Conservation (phyloP, 2,888 invertebrate genomes). For the Pyrochroa serraticornis region DNA sequence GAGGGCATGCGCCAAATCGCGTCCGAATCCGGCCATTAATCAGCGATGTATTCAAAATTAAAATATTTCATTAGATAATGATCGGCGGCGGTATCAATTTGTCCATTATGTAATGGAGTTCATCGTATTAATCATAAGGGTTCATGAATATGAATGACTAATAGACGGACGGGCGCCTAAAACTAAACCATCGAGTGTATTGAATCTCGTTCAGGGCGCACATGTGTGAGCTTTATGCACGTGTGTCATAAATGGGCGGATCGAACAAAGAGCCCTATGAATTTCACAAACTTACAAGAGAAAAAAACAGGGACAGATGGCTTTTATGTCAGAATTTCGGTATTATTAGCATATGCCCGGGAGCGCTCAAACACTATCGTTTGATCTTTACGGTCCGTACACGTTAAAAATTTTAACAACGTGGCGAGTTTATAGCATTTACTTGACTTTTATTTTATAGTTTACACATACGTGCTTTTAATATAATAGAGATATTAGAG, state of each 20-base stretch:
- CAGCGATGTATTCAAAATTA: conserved; percentile 9
- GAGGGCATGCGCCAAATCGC: too few relatives aligned
- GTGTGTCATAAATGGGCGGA: conserved; percentile 35
- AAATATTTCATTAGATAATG: conserved; percentile 11
- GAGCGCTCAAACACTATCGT: conserved; percentile 24
- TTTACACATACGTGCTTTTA: conserved; percentile 14
- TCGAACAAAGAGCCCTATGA: conserved; percentile 33
- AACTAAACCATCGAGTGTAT: conserved; percentile 31
- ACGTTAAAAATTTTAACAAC: conserved; percentile 26
- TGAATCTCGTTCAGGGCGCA: not conserved
- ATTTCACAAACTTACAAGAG: conserved; percentile 20
- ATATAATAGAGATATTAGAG: conserved; percentile 8
- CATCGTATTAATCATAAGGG: conserved; percentile 29
- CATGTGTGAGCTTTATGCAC: conserved; percentile 23
- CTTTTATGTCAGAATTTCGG: conserved; percentile 29
- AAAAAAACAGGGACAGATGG: conserved; percentile 27
- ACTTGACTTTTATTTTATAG: conserved; percentile 17
- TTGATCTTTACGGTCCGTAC: conserved; percentile 27
- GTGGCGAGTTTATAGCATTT: conserved; percentile 25
- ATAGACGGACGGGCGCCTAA: conserved; percentile 43
- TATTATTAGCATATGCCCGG: conserved; percentile 27
- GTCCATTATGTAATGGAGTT: conserved; percentile 11
- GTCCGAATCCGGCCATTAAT: conserved; percentile 1
- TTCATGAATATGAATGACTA: conserved; percentile 43
- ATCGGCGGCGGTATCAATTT: conserved; percentile 18